Base-by-base conservation (phyloP, 2,113 vertebrate genomes). In the Protobothrops flavoviridis region DNA sequence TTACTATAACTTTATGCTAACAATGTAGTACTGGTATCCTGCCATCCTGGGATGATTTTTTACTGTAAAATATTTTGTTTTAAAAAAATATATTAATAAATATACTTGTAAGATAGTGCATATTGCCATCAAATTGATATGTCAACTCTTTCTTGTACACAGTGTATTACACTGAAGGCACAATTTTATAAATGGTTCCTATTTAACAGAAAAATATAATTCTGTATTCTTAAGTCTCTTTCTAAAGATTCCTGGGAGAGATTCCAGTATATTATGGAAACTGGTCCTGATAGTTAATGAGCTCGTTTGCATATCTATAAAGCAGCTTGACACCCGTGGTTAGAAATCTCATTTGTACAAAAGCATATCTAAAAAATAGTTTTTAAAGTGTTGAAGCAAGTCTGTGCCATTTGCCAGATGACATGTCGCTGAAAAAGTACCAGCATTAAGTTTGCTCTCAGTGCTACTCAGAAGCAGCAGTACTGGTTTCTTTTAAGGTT, bases 321-420 rank as follows among this genome's bases (percentile, higher is more conserved):
- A 89, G 61, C 0, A 26, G 61, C 26, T 93, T 94, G 85, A 91
- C 69, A 52, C 69, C 45, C 0, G 0, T 90, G 59, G 95, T 95
- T 94, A 91, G 94, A 92, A 95, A 69, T 11, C 43, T 56, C 23
- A 6, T 94, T 87, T 48, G 69, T 92, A 91, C 56, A 39, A 45
- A 33, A n/a, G 52, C 86, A 85, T 55, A 87, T 90, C 93, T 81
- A 94, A 90, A n/a, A 39, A 50, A 2, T 23, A 90, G 93, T 94
- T 92, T 43, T 95, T 87, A 90, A 92, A 94, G 23, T 1, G 0
- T 4, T 50, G 24, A 96, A 96, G 57, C 45, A 87, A 94, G 26
- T 94, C 95, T 92, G 21, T 81, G 26, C 59, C 93, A 92, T 95
- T 96, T 93, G 94, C 87, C 92, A 95, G 91, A 95, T 94, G 94